Base-by-base conservation (phyloP, 2,888 invertebrate species). In the Fragum sueziense region DNA sequence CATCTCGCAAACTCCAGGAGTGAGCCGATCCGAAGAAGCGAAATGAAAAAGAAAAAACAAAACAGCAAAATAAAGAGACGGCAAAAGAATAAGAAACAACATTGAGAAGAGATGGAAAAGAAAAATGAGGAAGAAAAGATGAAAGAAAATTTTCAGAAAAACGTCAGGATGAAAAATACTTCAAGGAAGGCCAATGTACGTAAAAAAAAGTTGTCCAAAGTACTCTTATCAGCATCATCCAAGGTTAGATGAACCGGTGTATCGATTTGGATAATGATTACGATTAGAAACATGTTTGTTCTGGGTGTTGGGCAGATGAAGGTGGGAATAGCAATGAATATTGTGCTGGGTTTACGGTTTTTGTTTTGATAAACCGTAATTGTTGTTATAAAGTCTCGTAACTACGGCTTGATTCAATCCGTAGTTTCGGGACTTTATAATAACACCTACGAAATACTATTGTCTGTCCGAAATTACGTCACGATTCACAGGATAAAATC, bases 41-140 rank as follows among this genome's bases (percentile, higher is more conserved):
- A 33, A 14, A 22, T 14, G 70, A 70, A 70, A 31, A 54, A 52
- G 70, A 31, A 7, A 70, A 70, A 70, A 31, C 25, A 4, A 29
- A 57, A 57, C 31, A 57, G 1, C 54, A 57, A n/a, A n/a, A n/a
- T n/a, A n/a, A n/a, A n/a, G n/a, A n/a, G n/a, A n/a, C n/a, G n/a
- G n/a, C n/a, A n/a, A n/a, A n/a, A n/a, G n/a, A 25, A 11, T 7
- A 71, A 71, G 17, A 57, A 29, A 22, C n/a, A 33, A 59, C 11
- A 59, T 9, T 9, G 25, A 57, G 68, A 68, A 29, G 51, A 68
- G 17, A 41, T 17, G 3, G 41, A 67, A 41, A 29, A 52, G 29
- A 52, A 69, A 69, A 17, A 20, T 11, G 69, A 69, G 31, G 69
- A 69, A 31, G 31, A 20, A 6, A 69, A 69, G 52, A 51, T 17